These are phyloP conservation scores for Troides aeacus DNA, from an alignment of 2,888 invertebrate species.

Conservation along the genomic window DNA sequence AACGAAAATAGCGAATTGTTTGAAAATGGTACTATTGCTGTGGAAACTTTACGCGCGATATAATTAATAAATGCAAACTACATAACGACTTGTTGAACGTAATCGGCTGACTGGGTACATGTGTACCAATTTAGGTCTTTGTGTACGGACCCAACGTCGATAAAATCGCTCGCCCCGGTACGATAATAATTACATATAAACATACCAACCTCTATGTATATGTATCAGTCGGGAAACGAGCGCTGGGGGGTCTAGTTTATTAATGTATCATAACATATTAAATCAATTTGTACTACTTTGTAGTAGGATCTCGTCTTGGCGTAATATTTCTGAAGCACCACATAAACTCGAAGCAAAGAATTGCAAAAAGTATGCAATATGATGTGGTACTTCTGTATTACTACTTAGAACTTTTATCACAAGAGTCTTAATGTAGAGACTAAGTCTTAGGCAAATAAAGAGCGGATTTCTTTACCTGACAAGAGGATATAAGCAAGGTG, in stretches of 20 bases:
- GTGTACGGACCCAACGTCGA: slow-evolving; percentile 44
- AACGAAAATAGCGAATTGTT: too few relatives aligned
- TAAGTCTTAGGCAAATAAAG: too few relatives aligned
- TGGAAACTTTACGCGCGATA: not conserved
- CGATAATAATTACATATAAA: slow-evolving; percentile 65
- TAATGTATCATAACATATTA: not conserved
- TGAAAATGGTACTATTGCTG: too few relatives aligned
- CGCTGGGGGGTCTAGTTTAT: slow-evolving; percentile 6
- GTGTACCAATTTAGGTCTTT: slow-evolving; percentile 55
- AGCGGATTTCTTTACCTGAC: too few relatives aligned
- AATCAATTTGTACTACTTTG: not conserved
- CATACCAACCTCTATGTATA: slow-evolving; percentile 34
- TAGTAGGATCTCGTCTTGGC: not conserved
- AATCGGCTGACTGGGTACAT: slow-evolving; percentile 46
- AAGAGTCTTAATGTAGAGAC: not conserved
- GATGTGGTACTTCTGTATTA: too few relatives aligned
- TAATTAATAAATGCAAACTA: slow-evolving; percentile 36
- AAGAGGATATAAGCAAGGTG: too few relatives aligned
- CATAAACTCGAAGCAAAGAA: not conserved
- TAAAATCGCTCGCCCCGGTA: slow-evolving; percentile 50
- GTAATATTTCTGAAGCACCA: not conserved
- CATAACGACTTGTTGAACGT: slow-evolving; percentile 12
- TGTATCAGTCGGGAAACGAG: slow-evolving; percentile 23
- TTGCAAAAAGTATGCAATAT: too few relatives aligned
- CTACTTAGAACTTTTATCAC: not conserved